These are phyloP conservation scores for Percopsis omiscomaycus DNA, from an alignment of 2,797 vertebrate species.

Conservation along the genomic window DNA sequence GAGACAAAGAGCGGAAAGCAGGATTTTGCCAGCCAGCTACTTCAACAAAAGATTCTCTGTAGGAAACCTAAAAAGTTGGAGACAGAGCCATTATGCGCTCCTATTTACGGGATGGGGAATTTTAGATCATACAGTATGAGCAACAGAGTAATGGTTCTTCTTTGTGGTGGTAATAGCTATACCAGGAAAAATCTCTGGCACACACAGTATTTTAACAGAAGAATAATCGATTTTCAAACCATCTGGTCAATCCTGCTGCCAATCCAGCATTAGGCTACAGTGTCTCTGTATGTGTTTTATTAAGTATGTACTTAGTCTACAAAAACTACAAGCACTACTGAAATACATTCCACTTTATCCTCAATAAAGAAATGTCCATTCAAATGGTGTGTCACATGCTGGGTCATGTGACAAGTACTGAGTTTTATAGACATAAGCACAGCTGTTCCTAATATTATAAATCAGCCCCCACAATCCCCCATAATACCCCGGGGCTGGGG, in stretches of 20 bases:
- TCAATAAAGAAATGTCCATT: background rate
- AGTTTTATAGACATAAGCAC: background rate
- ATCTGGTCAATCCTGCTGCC: background rate
- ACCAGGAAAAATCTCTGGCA: background rate
- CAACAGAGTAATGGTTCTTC: background rate
- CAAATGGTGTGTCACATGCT: background rate
- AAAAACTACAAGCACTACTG: background rate
- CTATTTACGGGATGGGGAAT: slow-evolving; percentile 41
- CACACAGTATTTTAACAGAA: background rate
- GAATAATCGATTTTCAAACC: background rate
- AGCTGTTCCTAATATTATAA: background rate
- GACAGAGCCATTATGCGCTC: slow-evolving; percentile 8
- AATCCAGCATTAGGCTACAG: background rate
- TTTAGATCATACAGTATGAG: background rate
- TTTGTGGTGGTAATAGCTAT: background rate
- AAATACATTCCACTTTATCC: background rate
- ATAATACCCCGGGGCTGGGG: background rate
- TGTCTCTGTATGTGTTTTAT: background rate
- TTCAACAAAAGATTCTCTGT: slow-evolving; percentile 72
- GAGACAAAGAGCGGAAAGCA: slow-evolving; percentile 66
- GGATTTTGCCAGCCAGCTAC: slow-evolving; percentile 31
- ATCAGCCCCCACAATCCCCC: slow-evolving; percentile 3
- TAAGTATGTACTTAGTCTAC: no score
- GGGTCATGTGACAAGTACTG: background rate
- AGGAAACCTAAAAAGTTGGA: slow-evolving; percentile 23